These are phyloP conservation scores for Eutolmus rufibarbis DNA, from an alignment of 2,888 invertebrate genomes.

Conservation along the genomic window DNA sequence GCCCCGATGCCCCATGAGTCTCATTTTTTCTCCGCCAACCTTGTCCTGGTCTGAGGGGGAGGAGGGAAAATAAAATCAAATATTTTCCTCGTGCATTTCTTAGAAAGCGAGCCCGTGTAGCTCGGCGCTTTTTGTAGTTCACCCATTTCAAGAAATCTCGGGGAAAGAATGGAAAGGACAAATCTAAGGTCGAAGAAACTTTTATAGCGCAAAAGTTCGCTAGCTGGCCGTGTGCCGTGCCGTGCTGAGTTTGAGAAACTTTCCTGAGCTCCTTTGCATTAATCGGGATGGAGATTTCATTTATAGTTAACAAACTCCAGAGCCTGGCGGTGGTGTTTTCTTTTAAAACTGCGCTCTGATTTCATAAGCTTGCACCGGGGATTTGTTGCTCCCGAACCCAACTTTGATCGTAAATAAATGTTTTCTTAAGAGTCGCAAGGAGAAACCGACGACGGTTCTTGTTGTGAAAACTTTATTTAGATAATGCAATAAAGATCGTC, in stretches of 20 bases:
- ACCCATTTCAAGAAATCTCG: background rate
- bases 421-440: background rate
- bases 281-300: constrained; percentile 19
- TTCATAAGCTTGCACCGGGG: background rate
- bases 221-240: background rate
- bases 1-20: background rate
- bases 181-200: background rate
- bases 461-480: background rate
- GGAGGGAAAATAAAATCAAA: background rate
- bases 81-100: background rate
- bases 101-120: background rate
- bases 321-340: background rate
- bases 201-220: background rate
- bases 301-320: constrained; percentile 16
- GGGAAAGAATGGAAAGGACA: background rate
- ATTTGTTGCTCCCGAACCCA: background rate
- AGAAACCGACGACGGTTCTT: background rate
- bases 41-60: background rate
- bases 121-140: background rate
- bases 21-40: background rate
- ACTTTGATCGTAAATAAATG: constrained; percentile 1
- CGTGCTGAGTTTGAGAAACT: background rate
- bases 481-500: background rate
- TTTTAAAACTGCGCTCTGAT: constrained; percentile 1
- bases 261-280: constrained; percentile 1